Percentiles rank a stretch among this genome's conserved stretches.
Conservation (phyloP, 2,888 invertebrate species). For the Nowickia ferox region DNA sequence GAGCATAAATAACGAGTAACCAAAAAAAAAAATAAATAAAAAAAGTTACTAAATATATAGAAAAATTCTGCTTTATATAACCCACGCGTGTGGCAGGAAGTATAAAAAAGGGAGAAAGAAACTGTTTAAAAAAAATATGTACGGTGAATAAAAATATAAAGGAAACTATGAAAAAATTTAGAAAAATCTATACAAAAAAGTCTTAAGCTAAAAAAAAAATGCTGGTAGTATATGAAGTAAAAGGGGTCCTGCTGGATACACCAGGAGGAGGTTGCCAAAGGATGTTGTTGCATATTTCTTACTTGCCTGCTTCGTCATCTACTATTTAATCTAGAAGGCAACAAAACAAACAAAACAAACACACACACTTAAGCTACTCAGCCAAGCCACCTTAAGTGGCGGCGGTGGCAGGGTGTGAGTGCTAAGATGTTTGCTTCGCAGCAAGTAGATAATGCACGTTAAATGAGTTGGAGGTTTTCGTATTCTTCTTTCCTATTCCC, state of each 20-base stretch:
- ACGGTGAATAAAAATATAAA: slow-evolving; percentile 50
- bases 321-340: slow-evolving; percentile 21
- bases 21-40: slow-evolving; percentile 22
- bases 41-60: slow-evolving; percentile 61
- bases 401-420: background rate
- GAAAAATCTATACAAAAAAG: slow-evolving; percentile 49
- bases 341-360: slow-evolving; percentile 9
- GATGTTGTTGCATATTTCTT: slow-evolving; percentile 30
- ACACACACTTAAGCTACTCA: background rate
- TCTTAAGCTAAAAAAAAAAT: slow-evolving; percentile 46
- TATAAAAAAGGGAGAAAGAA: slow-evolving; percentile 26
- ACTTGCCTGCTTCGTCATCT: background rate
- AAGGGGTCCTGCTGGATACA: slow-evolving; percentile 19
- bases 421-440: slow-evolving; percentile 40
- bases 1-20: slow-evolving; percentile 65
- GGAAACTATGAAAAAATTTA: slow-evolving; percentile 54
- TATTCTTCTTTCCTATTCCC: slow-evolving; percentile 30
- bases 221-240: background rate
- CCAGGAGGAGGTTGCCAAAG: background rate
- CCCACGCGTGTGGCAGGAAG: slow-evolving; percentile 24
- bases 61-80: slow-evolving; percentile 44
- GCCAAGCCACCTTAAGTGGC: background rate
- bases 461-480: slow-evolving; percentile 50
- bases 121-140: slow-evolving; percentile 30
- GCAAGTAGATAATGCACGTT: slow-evolving; percentile 55